A percentile compares a stretch with the other conserved stretches of the same genome.
These are phyloP conservation scores for Origma solitaria DNA, from an alignment of 2,113 vertebrate genomes.

Conservation along the genomic window DNA sequence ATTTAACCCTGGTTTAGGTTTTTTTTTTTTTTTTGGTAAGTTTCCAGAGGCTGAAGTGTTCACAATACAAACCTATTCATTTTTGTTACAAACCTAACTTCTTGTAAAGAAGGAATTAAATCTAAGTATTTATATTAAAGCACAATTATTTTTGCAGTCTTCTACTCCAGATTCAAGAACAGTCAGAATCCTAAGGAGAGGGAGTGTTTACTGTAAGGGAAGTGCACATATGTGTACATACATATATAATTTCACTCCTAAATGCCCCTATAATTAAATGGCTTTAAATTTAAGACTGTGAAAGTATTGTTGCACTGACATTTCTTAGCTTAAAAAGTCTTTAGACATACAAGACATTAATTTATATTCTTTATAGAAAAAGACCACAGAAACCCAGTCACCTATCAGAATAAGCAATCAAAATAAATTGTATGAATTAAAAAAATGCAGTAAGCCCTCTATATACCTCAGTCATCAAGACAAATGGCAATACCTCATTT, in stretches of 20 bases:
- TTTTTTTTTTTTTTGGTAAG: background rate
- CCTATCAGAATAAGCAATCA: background rate
- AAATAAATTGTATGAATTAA: background rate
- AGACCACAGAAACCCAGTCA: background rate
- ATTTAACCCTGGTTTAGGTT: background rate
- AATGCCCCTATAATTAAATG: background rate
- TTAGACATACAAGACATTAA: background rate
- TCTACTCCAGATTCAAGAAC: background rate
- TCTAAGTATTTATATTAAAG: background rate
- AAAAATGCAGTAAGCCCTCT: background rate
- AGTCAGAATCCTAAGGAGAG: background rate
- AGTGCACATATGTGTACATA: rapidly evolving
- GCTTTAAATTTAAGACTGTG: background rate
- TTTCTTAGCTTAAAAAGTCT: background rate
- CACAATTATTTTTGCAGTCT: background rate
- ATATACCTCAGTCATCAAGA: background rate
- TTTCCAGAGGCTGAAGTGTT: background rate
- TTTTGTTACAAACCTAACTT: background rate
- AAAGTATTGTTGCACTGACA: background rate
- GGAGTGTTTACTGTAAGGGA: background rate
- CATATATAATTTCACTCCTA: rapidly evolving
- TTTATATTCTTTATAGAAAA: background rate
- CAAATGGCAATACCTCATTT: background rate
- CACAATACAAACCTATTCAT: background rate
- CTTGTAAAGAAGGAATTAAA: background rate